These are phyloP conservation scores for Centruroides vittatus DNA, from an alignment of 1,140 invertebrate species.

Conservation along the genomic window DNA sequence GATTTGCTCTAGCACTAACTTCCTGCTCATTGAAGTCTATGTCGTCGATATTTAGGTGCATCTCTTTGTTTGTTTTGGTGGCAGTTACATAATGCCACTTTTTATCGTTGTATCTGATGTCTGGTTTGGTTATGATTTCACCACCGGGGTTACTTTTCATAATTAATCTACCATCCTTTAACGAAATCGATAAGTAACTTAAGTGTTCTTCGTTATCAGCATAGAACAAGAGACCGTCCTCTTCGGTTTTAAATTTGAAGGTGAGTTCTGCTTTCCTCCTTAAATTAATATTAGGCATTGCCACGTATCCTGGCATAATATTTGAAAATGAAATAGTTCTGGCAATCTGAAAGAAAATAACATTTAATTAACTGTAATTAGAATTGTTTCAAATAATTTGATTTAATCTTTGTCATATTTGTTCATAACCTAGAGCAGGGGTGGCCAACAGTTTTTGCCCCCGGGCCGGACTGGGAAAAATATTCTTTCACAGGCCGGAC, in stretches of 20 bases:
- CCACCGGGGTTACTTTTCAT: slow-evolving; percentile 37
- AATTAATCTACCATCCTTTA: slow-evolving; percentile 50
- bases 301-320: slow-evolving; percentile 25
- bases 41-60: slow-evolving; percentile 70
- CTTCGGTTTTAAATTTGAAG: slow-evolving; percentile 72
- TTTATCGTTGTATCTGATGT: slow-evolving; percentile 61
- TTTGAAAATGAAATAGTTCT: slow-evolving; percentile 30
- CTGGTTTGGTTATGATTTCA: slow-evolving; percentile 38
- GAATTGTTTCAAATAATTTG: too few relatives aligned
- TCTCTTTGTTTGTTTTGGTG: slow-evolving; percentile 41
- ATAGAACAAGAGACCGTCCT: slow-evolving; percentile 63
- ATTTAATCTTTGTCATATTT: too few relatives aligned
- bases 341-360: slow-evolving; percentile 28
- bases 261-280: slow-evolving; percentile 46
- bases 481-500: too few relatives aligned
- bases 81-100: slow-evolving; percentile 87
- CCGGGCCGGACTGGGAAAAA: too few relatives aligned
- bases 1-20: slow-evolving; percentile 40
- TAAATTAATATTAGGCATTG: slow-evolving; percentile 19
- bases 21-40: slow-evolving; percentile 34
- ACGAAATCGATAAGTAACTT: slow-evolving; percentile 46
- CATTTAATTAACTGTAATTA: not conserved
- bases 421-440: too few relatives aligned
- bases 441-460: too few relatives aligned
- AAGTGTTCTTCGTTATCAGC: slow-evolving; percentile 45